Base-by-base conservation (phyloP, 2,113 vertebrate species). In the Ivindomyrus marchei region DNA sequence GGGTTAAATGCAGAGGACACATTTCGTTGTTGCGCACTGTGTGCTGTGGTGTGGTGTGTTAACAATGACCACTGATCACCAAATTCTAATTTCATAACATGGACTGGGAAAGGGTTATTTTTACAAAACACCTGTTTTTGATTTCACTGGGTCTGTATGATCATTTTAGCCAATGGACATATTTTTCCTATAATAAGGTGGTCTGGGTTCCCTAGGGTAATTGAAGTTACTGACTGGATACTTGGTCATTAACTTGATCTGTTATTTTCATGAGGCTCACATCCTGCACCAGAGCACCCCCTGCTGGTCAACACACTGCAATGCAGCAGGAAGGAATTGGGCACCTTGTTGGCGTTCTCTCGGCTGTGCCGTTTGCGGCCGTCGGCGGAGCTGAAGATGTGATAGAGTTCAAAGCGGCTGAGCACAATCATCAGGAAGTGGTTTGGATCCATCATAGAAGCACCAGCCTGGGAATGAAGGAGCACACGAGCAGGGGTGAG, bases 371-470 rank as follows among this genome's bases (percentile, higher is more conserved):
- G 96, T 93, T 98, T 99, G 70, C 97, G 97, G 47, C 97, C 97
- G 93, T 99, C 97, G 24, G 96, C 94, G 1, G 97, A 97, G 94
- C 96, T 98, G 94, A 99, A 99, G 91, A 99, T 97, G 92, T 98
- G 97, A 91, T 97, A 98, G 36, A 99, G 97, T 92, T 99, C 98
- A 92, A 99, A 99, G 66, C 98, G 97, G 93, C 97, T 98, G 58
- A 99, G 94, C 91, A 98, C 95, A 66, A 99, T 98, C 98, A 99
- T 99, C 93, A 99, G 94, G 95, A 99, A 99, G 93, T 99, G 98
- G 92, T 99, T 99, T 90, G 98, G 98, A 94, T 99, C 98, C 98
- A 99, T 99, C 98, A 99, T 99, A 89, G 98, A 98, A 0, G 98
- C 98, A 91, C 97, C 98, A 24, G 96, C 98, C 98, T 99, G 92